Evolutionary conservation across 2,888 invertebrate species (phyloP).

Genomic region (Campoplex capitator): DNA sequence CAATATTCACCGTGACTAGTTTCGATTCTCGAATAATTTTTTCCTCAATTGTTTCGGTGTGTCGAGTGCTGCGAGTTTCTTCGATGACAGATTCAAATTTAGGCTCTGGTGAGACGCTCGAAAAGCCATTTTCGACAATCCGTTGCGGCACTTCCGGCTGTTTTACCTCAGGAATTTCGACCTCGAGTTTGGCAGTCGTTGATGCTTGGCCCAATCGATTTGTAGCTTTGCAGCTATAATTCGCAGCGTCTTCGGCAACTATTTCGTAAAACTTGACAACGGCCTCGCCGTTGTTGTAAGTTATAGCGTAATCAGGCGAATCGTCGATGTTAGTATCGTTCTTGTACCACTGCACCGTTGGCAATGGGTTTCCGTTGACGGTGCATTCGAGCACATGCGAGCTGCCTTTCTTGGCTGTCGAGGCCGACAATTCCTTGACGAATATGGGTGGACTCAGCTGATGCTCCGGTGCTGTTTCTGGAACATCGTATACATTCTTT

Average conservation of each 20-base stretch:
- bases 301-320: slow-evolving; percentile 90
- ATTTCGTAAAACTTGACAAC: slow-evolving; percentile 90
- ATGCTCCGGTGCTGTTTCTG: slow-evolving; percentile 88
- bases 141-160: slow-evolving; percentile 33
- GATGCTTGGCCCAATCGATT: slow-evolving; percentile 89
- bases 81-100: slow-evolving; percentile 33
- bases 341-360: slow-evolving; percentile 93
- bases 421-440: slow-evolving; percentile 87
- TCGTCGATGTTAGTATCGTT: slow-evolving; percentile 90
- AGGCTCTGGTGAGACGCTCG: slow-evolving; percentile 47
- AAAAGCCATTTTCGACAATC: slow-evolving; percentile 86
- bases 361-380: slow-evolving; percentile 91
- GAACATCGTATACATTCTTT: slow-evolving; percentile 56
- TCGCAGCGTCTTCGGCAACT: slow-evolving; percentile 89
- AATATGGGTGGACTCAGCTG: slow-evolving; percentile 89
- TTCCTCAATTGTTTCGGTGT: slow-evolving; percentile 85
- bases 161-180: slow-evolving; percentile 83
- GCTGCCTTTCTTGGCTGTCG: slow-evolving; percentile 88
- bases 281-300: slow-evolving; percentile 93
- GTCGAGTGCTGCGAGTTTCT: slow-evolving; percentile 37
- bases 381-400: slow-evolving; percentile 89
- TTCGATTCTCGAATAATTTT: slow-evolving; percentile 87
- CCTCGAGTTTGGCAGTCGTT: slow-evolving; percentile 88
- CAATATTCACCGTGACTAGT: slow-evolving; percentile 87
- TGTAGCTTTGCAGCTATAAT: slow-evolving; percentile 89